A percentile compares a stretch with the other conserved stretches of the same genome.
Evolutionary conservation across 2,888 invertebrate species (phyloP).

Genomic region (Drosophila putrida): DNA sequence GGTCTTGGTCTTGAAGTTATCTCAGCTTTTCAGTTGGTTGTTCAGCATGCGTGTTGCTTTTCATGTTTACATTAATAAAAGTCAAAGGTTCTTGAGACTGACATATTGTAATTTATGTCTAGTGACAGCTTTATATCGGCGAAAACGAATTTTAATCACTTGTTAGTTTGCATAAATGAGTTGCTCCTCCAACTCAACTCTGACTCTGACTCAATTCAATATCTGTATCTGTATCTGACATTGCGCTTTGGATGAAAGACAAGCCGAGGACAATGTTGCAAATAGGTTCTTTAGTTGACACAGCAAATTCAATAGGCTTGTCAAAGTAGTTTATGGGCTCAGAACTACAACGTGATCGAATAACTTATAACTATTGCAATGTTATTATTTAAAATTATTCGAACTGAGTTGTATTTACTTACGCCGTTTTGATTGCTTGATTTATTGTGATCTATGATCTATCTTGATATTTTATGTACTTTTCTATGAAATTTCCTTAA

Average conservation of each 20-base stretch:
- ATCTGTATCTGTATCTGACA: conserved; percentile 7
- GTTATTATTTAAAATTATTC: too few relatives aligned
- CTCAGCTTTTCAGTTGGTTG: conserved; percentile 70
- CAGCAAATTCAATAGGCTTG: not conserved
- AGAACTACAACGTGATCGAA: too few relatives aligned
- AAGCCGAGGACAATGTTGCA: conserved; percentile 6
- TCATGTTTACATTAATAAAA: conserved; percentile 82
- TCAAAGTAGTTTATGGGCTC: not conserved
- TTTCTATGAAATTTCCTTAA: too few relatives aligned
- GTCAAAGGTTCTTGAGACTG: conserved; percentile 80
- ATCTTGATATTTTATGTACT: too few relatives aligned
- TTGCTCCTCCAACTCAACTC: conserved; percentile 50
- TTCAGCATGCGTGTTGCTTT: conserved; percentile 80
- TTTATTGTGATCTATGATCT: too few relatives aligned
- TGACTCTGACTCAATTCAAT: not conserved
- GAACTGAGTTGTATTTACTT: too few relatives aligned
- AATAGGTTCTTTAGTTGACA: conserved; percentile 2
- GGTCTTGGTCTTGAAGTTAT: conserved; percentile 57
- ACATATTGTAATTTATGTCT: conserved; percentile 82
- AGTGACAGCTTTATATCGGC: conserved; percentile 82
- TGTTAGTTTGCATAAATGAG: conserved; percentile 81
- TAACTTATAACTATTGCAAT: too few relatives aligned
- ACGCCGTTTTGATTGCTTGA: too few relatives aligned
- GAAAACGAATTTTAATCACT: conserved; percentile 78
- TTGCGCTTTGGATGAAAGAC: conserved; percentile 12